A percentile compares a stretch with the other conserved stretches of the same genome.
phyloP scores from a whole-genome alignment of 2,797 vertebrate species.

The Hybognathus amarus region DNA sequence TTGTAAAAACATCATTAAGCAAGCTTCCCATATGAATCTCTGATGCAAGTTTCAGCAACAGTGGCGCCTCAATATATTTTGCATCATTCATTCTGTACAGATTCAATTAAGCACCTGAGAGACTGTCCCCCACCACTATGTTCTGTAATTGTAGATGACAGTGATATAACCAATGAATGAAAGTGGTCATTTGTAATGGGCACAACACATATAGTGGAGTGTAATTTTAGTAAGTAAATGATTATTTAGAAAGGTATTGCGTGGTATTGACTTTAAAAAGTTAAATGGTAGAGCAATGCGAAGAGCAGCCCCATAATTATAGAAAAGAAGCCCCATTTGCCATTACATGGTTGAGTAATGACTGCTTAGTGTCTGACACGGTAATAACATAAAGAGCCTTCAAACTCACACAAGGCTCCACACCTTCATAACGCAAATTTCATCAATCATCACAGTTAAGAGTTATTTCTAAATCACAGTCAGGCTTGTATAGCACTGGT shows the following conservation, averaged over 20 bases:
- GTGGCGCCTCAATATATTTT: not conserved
- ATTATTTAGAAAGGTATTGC: not conserved
- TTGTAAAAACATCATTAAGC: not conserved
- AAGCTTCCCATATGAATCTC: slow-evolving; percentile 27
- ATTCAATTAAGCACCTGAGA: slow-evolving; percentile 19
- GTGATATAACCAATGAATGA: not conserved
- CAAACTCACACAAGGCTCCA: not conserved
- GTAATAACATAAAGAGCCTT: slow-evolving; percentile 17
- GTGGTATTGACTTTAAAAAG: slow-evolving; percentile 3
- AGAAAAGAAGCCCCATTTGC: slow-evolving; percentile 7
- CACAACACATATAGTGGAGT: slow-evolving; percentile 14
- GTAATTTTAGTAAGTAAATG: slow-evolving; percentile 12
- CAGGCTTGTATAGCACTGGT: not conserved
- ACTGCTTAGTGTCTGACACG: slow-evolving; percentile 2
- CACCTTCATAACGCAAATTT: slow-evolving; percentile 27
- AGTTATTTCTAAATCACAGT: slow-evolving; percentile 25
- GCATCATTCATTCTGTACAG: slow-evolving; percentile 13
- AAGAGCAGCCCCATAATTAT: slow-evolving; percentile 12
- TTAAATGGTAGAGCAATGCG: slow-evolving; percentile 8
- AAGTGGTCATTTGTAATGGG: slow-evolving; percentile 10
- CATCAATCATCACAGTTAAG: slow-evolving; percentile 10
- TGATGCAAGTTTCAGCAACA: slow-evolving; percentile 33
- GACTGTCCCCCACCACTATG: not conserved
- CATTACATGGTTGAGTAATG: slow-evolving; percentile 35
- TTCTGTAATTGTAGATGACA: slow-evolving; percentile 8